Base-by-base conservation (phyloP, 2,888 invertebrate species). In the Sarcophaga caerulescens region DNA sequence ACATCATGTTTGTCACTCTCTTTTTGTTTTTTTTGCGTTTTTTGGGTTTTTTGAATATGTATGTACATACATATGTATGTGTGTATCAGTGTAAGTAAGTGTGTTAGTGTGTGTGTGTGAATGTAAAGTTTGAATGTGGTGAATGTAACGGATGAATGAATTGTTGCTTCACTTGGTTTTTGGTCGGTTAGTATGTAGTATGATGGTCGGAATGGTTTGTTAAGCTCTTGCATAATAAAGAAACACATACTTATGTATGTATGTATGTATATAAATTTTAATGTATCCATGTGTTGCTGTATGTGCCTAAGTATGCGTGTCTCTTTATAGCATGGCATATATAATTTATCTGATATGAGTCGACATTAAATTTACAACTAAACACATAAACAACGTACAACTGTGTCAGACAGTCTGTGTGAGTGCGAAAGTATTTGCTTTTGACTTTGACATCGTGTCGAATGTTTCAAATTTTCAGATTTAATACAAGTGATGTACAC, bases 351-450 rank as follows among this genome's bases (percentile, higher is more conserved):
- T 74, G 73, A 80, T 68, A 74, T 62, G 45, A 59, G 25, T 60
- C 73, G 80, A 80, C 80, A 80, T 68, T 25, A 74, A 74, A 68
- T 74, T 23, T 80, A 70, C 60, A 76, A 75, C 52, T 63, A 74
- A 19, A 73, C 63, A 70, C 62, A 63, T 78, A 70, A 62, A 12
- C 12, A 17, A 52, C 52, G 52, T 44, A 35, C 65, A 65, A 17
- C 14, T 35, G 65, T 65, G 11, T 60, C n/a, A 19, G 10, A 60
- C 60, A 60, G 10, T 21, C 21, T 19, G 47, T 19, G 47, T 52
- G 17, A 14, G 52, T 52, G 52, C 3, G 52, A 4, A 12, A 17
- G 52, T 52, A 17, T 44, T 11, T 66, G 17, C 25, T 44, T 81
- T 47, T 45, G 23, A 25, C 73, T 52, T 19, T 69, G 75, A 52